Evolutionary conservation across 2,113 vertebrate species (phyloP).

Genomic region (Menura novaehollandiae): DNA sequence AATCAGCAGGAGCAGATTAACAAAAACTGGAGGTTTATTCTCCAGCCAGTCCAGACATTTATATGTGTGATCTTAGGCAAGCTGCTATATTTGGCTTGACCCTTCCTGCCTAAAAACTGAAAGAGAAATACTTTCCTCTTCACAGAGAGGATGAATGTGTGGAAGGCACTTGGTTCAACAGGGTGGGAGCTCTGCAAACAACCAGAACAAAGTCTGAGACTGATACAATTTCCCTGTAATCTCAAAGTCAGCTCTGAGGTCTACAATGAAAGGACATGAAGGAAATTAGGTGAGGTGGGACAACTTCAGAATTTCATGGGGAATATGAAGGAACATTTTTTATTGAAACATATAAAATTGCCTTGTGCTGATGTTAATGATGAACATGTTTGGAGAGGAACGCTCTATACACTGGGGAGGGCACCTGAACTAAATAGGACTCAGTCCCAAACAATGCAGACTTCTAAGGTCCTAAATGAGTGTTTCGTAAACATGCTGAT

Average conservation of each 20-base stretch:
- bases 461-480: background rate
- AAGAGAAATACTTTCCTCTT: background rate
- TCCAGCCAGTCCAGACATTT: background rate
- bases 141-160: background rate
- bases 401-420: background rate
- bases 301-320: background rate
- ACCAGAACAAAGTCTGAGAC: background rate
- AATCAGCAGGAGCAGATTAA: background rate
- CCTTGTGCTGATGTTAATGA: background rate
- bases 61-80: background rate
- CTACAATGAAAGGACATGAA: background rate
- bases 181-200: constrained; percentile 14
- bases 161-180: background rate
- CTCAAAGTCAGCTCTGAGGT: background rate
- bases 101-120: background rate
- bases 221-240: background rate
- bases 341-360: background rate
- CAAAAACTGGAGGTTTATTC: background rate
- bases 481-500: background rate
- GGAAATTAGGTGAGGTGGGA: background rate
- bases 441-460: background rate
- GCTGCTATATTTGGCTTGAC: background rate
- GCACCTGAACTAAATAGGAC: background rate
- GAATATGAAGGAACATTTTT: background rate
- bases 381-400: background rate